Conservation (phyloP, 2,113 vertebrate genomes). For the Neogale vison region DNA sequence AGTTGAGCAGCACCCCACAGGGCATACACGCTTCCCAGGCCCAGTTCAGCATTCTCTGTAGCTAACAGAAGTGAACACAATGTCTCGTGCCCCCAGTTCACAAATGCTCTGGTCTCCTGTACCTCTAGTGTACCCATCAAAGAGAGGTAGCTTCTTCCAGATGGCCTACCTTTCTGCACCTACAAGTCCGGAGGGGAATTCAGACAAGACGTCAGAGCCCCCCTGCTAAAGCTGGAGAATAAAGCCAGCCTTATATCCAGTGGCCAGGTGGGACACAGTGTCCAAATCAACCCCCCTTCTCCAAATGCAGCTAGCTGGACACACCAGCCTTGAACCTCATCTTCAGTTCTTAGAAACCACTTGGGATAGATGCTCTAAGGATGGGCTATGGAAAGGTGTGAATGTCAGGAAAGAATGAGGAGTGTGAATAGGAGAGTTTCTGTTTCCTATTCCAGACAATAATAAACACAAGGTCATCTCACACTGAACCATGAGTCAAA, state of each 20-base stretch:
- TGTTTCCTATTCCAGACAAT: neutral
- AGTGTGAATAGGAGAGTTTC: neutral
- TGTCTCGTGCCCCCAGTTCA: neutral
- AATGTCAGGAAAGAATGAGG: neutral
- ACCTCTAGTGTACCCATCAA: neutral
- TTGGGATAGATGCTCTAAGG: neutral
- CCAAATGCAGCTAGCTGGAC: neutral
- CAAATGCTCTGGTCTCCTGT: neutral
- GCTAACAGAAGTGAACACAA: neutral
- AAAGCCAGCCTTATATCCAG: neutral
- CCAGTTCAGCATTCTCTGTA: neutral
- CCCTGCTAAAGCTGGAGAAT: neutral
- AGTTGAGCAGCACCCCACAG: neutral
- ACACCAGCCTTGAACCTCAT: neutral
- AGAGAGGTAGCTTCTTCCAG: neutral
- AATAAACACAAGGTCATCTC: neutral
- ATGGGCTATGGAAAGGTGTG: neutral
- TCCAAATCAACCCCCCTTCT: neutral
- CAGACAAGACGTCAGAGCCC: neutral
- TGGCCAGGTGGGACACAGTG: neutral
- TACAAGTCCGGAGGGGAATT: neutral
- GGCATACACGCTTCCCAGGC: neutral
- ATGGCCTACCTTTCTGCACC: neutral
- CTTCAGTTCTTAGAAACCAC: neutral
- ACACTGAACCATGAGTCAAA: neutral